Conservation (phyloP, 2,797 vertebrate genomes). For the Bradypus variegatus region DNA sequence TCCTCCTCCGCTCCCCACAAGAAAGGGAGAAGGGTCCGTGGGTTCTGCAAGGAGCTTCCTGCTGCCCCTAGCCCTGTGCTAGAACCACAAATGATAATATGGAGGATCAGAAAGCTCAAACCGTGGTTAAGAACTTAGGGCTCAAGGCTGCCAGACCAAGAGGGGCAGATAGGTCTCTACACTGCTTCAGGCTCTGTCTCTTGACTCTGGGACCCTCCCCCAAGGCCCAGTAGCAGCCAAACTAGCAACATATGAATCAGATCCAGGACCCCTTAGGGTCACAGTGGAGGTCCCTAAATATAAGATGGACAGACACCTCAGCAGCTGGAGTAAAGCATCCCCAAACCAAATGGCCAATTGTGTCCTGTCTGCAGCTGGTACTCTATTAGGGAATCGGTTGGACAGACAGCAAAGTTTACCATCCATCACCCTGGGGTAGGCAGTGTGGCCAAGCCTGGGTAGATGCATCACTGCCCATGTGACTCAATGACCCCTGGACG, state of each 20-base stretch:
- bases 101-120: not conserved
- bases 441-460: not conserved
- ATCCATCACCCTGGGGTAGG: not conserved
- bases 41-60: not conserved
- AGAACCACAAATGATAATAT: not conserved
- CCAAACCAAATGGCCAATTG: not conserved
- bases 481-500: not conserved
- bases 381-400: not conserved
- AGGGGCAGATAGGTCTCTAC: not conserved
- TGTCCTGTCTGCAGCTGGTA: not conserved
- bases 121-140: not conserved
- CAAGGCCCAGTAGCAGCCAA: not conserved
- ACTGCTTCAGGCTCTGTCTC: not conserved
- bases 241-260: slow-evolving; percentile 15
- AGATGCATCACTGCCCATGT: not conserved
- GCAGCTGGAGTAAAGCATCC: not conserved
- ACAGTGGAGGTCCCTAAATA: not conserved
- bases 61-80: not conserved
- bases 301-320: not conserved
- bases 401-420: not conserved
- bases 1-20: not conserved
- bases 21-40: not conserved
- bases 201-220: not conserved
- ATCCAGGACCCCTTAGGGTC: not conserved
- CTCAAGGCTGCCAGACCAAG: not conserved